Evolutionary conservation across 2,888 invertebrate genomes (phyloP).

Genomic region (Tenthredo livida): DNA sequence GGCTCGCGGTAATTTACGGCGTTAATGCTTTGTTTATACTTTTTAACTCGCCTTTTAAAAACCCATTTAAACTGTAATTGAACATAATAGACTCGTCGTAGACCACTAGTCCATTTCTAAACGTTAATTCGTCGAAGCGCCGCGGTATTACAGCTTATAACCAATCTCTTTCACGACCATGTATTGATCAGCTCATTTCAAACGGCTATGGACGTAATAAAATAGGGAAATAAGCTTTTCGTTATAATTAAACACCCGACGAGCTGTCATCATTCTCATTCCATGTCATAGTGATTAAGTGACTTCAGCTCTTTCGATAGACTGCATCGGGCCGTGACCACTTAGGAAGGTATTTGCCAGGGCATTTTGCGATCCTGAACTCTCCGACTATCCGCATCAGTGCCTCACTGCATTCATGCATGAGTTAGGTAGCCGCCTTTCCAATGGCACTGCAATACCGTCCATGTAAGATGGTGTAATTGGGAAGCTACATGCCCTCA

Average conservation of each 20-base stretch:
- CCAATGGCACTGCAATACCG: background rate
- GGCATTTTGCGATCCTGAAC: constrained; percentile 17
- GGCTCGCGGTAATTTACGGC: constrained; percentile 54
- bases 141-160: background rate
- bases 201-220: background rate
- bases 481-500: background rate
- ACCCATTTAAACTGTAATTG: constrained; percentile 53
- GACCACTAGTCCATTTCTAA: constrained; percentile 33
- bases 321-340: constrained; percentile 27
- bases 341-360: constrained; percentile 33
- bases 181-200: background rate
- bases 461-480: background rate
- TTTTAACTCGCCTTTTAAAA: constrained; percentile 55
- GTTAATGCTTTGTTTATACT: constrained; percentile 56
- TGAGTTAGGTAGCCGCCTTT: background rate
- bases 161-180: background rate
- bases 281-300: background rate
- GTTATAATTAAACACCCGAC: background rate
- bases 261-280: background rate
- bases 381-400: background rate
- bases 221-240: background rate
- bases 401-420: constrained; percentile 27
- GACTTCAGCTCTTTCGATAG: background rate
- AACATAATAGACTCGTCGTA: constrained; percentile 50
- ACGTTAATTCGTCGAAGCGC: constrained; percentile 33